Evolutionary conservation across 2,797 vertebrate species (phyloP).

Genomic region (Onychomys torridus): DNA sequence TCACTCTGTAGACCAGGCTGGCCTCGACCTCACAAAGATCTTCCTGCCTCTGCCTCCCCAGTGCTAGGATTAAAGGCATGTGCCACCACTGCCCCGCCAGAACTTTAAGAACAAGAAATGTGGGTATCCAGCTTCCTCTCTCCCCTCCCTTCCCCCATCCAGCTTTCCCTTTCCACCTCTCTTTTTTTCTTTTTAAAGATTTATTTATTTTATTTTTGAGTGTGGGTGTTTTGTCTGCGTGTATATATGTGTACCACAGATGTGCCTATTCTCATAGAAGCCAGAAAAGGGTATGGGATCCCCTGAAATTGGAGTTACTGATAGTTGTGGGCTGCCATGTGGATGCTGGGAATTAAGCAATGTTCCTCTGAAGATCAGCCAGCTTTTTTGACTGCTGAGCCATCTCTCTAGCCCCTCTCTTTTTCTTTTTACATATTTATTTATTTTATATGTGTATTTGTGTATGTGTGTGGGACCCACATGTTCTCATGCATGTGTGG

Average conservation of each 20-base stretch:
- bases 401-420: not conserved
- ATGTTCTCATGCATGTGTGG: not conserved
- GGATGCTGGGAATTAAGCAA: not conserved
- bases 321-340: not conserved
- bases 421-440: not conserved
- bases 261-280: not conserved
- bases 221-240: not conserved
- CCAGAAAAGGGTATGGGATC: not conserved
- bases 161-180: not conserved
- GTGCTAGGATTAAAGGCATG: no score
- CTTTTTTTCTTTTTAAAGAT: not conserved
- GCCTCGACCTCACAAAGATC: no score
- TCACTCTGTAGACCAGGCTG: no score
- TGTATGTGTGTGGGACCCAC: not conserved
- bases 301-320: not conserved
- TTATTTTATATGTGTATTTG: not conserved
- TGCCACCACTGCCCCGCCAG: no score
- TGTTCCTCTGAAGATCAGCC: not conserved
- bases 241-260: not conserved
- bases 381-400: not conserved
- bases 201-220: not conserved
- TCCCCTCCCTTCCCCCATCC: not conserved
- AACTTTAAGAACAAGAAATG: conserved; percentile 26
- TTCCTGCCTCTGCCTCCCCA: no score
- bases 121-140: not conserved